Base-by-base conservation (phyloP, 2,113 vertebrate genomes). In the Nyctibius bracteatus region DNA sequence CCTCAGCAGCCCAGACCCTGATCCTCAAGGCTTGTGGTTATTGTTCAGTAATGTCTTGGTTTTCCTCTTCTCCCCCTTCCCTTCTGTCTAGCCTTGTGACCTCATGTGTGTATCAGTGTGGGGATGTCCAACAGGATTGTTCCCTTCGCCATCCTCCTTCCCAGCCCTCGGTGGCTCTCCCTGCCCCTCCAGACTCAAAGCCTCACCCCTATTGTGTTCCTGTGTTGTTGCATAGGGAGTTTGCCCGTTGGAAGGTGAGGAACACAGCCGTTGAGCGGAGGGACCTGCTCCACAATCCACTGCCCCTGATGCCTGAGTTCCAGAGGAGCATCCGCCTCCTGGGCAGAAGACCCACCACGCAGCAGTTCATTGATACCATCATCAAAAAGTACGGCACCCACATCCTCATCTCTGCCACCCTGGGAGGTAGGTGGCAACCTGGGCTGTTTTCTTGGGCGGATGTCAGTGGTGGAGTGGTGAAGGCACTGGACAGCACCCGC, bases 191-290 rank as follows among this genome's bases (percentile, higher is more conserved):
- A 2, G 14, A 49, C 14, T 37, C 1, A 5, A 58, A 86, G 10
- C 47, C 72, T 97, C 28, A 98, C 70, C 81, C 59, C 14, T 59
- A 44, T 47, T 94, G 82, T 91, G 78, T 90, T 84, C 43, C 91
- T 96, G 33, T 94, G 77, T 94, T 91, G 91, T 96, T 68, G 1
- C 43, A 2, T 88, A 99, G 99, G 99, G 99, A 99, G 98, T 99
- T 99, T 99, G 99, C 99, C 98, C 99, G 99, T 98, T 99, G 99
- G 99, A 99, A 99, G 99, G 99, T 99, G 99, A 99, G 99, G 98
- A 99, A 99, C 98, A 99, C 99, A 75, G 99, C 99, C 92, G 99
- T 99, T 4, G 99, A 99, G 97, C 97, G 99, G 95, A 98, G 99
- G 98, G 99, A 99, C 96, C 98, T 99, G 97, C 98, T 99, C 96